Percentiles rank a stretch among this genome's conserved stretches.
phyloP scores from a whole-genome alignment of 64 coral and sea anemone species.

The Pachyseris speciosa region DNA sequence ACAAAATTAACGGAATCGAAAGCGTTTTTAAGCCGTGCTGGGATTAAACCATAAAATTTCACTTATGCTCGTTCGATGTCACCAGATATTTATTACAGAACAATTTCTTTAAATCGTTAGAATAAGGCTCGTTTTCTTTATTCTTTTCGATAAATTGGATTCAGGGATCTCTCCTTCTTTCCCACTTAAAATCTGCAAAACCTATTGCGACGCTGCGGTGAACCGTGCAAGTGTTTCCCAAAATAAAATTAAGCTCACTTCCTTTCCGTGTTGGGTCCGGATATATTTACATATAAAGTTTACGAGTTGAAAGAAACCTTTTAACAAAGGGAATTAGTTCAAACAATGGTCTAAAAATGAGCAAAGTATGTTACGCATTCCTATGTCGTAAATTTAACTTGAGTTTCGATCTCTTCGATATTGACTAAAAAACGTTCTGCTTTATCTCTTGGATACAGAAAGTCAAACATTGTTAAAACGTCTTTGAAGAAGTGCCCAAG shows the following conservation, averaged over 20 bases:
- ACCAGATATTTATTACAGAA: no score
- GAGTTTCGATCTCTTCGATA: not conserved
- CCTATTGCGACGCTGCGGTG: not conserved
- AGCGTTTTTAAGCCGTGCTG: no score
- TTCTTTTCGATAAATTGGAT: not conserved
- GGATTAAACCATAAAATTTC: no score
- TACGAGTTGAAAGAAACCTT: not conserved
- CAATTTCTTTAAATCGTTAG: not conserved
- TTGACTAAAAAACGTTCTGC: not conserved
- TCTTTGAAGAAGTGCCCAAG: not conserved
- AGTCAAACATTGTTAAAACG: no score
- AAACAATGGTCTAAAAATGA: not conserved
- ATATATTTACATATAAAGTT: not conserved
- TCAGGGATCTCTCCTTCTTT: not conserved
- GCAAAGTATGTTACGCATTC: not conserved
- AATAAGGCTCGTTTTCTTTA: not conserved
- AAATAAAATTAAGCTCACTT: slow-evolving; percentile 2
- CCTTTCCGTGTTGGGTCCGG: not conserved
- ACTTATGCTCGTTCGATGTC: no score
- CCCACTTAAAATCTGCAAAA: not conserved
- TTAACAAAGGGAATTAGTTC: not conserved
- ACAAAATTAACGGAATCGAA: no score
- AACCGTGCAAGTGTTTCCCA: not conserved
- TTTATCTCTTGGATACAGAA: not conserved
- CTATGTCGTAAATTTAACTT: not conserved